Conservation (phyloP, 37 sponge, comb jelly and placozoan species). For the Lycopodina hypogea region DNA sequence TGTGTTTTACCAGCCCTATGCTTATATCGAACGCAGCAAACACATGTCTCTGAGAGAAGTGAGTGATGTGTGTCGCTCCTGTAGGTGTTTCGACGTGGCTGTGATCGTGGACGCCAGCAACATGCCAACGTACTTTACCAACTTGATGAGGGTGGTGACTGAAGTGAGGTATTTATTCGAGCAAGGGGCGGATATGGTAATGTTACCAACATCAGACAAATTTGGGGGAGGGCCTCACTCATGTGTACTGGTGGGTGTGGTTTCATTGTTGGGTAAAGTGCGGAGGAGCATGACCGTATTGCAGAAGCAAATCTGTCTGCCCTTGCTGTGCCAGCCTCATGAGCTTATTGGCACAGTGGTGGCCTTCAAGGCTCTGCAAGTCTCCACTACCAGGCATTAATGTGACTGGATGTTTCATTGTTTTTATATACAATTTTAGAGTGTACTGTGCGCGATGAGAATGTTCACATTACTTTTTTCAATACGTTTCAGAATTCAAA, state of each 20-base stretch:
- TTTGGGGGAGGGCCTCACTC: constrained; percentile 22
- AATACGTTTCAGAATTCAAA: too few species aligned
- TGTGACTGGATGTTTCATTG: too few species aligned
- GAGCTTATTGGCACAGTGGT: constrained; percentile 32
- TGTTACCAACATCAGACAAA: constrained; percentile 13
- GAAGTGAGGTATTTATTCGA: constrained; percentile 15
- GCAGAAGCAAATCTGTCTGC: constrained; percentile 22
- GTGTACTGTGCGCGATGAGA: too few species aligned
- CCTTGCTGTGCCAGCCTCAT: constrained; percentile 22
- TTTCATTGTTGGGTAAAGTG: constrained; percentile 1
- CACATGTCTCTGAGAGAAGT: constrained; percentile 9
- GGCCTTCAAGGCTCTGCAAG: constrained; percentile 33
- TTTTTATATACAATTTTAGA: too few species aligned
- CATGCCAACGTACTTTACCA: neutral
- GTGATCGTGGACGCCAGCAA: constrained; percentile 20
- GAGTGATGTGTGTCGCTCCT: constrained; percentile 1
- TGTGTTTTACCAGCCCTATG: constrained; percentile 22
- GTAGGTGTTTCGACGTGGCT: neutral
- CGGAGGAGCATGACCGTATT: constrained; percentile 9
- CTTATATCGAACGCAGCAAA: neutral
- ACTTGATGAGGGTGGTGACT: neutral
- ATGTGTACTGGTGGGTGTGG: constrained; percentile 20
- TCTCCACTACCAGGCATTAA: neutral
- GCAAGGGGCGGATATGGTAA: constrained; percentile 13
- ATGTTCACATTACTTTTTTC: too few species aligned